Conservation (phyloP, 2,888 invertebrate species). For the Polylopha cassiicola region DNA sequence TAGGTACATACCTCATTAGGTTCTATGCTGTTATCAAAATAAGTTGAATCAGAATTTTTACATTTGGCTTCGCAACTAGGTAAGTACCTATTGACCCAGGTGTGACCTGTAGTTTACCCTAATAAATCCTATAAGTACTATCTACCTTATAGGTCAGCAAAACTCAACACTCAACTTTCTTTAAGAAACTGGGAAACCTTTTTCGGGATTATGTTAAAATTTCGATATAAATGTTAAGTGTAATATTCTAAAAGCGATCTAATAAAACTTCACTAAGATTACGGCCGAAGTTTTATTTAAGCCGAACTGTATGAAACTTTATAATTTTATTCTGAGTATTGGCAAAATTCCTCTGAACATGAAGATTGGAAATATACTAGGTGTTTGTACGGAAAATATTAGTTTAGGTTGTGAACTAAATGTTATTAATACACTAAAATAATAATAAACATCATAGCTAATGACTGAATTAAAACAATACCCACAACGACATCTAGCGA, state of each 20-base stretch:
- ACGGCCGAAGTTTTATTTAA: constrained; percentile 47
- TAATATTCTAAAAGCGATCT: constrained; percentile 37
- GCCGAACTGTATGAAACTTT: constrained; percentile 39
- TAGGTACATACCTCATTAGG: too few relatives aligned
- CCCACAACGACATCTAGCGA: too few relatives aligned
- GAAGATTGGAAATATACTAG: not conserved
- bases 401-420: too few relatives aligned
- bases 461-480: too few relatives aligned
- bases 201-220: constrained; percentile 52
- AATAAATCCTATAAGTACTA: constrained; percentile 3
- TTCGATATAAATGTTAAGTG: constrained; percentile 56
- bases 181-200: constrained; percentile 17
- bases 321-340: too few relatives aligned
- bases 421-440: too few relatives aligned
- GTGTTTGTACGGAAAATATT: not conserved
- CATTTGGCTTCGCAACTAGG: too few relatives aligned
- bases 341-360: not conserved
- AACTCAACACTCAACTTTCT: not conserved
- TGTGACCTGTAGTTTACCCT: not conserved
- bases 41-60: too few relatives aligned
- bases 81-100: too few relatives aligned
- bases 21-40: too few relatives aligned
- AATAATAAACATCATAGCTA: too few relatives aligned
- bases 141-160: not conserved
- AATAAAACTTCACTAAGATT: constrained; percentile 48